These are phyloP conservation scores for Aspidiotus destructor DNA, from an alignment of 2,888 invertebrate genomes.

Conservation along the genomic window DNA sequence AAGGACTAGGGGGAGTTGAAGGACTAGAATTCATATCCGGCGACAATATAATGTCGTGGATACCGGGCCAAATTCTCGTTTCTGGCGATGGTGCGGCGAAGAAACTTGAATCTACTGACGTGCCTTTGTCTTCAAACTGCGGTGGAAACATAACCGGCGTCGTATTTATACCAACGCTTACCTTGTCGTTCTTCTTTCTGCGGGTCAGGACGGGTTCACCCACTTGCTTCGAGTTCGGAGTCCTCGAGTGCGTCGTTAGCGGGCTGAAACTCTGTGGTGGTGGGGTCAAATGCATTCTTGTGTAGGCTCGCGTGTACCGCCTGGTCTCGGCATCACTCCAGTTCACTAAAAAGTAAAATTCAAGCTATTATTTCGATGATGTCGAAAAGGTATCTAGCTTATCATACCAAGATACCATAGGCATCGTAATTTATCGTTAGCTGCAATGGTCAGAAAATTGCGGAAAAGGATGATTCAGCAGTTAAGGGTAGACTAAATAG, in stretches of 20 bases:
- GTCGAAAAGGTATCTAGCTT: too few species aligned
- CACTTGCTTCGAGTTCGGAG: neutral
- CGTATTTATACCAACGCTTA: slow-evolving; percentile 1
- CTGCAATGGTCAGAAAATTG: too few species aligned
- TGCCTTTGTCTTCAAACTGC: slow-evolving; percentile 18
- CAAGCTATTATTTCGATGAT: too few species aligned
- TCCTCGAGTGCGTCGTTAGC: slow-evolving; percentile 7
- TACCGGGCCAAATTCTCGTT: neutral
- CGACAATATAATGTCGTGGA: neutral
- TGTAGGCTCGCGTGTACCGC: too few species aligned
- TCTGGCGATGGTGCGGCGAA: slow-evolving; percentile 8
- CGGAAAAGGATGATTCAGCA: too few species aligned
- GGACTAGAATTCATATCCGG: slow-evolving; percentile 28
- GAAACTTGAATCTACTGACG: slow-evolving; percentile 15
- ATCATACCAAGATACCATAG: too few species aligned
- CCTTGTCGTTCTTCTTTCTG: neutral
- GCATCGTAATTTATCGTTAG: too few species aligned
- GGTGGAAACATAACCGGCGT: neutral
- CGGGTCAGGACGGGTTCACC: neutral
- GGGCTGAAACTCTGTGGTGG: slow-evolving; percentile 9
- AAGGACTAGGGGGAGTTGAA: slow-evolving; percentile 11
- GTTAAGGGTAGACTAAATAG: too few species aligned
- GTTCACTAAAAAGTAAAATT: too few species aligned
- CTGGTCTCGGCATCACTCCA: too few species aligned
- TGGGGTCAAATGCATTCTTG: neutral